These are phyloP conservation scores for Stichodactyla mertensii DNA, from an alignment of 64 coral and sea anemone species.

Conservation along the genomic window DNA sequence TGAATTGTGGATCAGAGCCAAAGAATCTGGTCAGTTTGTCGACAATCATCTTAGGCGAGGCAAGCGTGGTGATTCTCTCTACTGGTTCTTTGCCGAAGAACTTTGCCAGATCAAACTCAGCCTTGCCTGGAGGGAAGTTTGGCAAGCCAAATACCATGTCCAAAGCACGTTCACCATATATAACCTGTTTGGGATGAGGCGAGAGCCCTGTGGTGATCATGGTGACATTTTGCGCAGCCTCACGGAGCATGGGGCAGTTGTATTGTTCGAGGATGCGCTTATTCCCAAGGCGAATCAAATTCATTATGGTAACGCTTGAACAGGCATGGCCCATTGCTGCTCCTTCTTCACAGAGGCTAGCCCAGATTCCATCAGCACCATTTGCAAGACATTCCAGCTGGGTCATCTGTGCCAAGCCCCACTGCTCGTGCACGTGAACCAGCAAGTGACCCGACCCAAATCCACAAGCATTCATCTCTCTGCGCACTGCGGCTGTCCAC, in stretches of 20 bases:
- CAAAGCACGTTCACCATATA: constrained; percentile 63
- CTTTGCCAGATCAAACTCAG: constrained; percentile 45
- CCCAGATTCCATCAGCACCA: constrained; percentile 73
- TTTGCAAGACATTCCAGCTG: constrained; percentile 50
- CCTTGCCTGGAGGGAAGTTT: constrained; percentile 28
- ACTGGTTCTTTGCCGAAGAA: constrained; percentile 67
- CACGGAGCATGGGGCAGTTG: constrained; percentile 39
- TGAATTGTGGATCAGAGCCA: constrained; percentile 61
- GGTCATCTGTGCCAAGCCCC: constrained; percentile 50
- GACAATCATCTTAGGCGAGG: constrained; percentile 57
- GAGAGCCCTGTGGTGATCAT: constrained; percentile 24
- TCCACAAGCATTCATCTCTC: constrained; percentile 57
- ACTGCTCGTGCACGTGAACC: constrained; percentile 65
- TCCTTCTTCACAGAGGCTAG: constrained; percentile 53
- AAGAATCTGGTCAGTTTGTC: constrained; percentile 36
- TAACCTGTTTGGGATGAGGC: constrained; percentile 43
- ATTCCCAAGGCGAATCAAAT: constrained; percentile 67
- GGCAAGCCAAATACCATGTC: constrained; percentile 64
- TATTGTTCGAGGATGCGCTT: constrained; percentile 44
- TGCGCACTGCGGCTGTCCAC: constrained; percentile 46
- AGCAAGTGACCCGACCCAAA: constrained; percentile 58
- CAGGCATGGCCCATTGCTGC: constrained; percentile 62
- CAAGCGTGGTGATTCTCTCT: constrained; percentile 61
- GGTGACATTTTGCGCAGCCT: constrained; percentile 42
- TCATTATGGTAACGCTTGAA: constrained; percentile 62